Evolutionary conservation across 2,797 vertebrate species (phyloP), one percentile per base, ranked within the genome.

Genomic region (Rhodeus uyekii): DNA sequence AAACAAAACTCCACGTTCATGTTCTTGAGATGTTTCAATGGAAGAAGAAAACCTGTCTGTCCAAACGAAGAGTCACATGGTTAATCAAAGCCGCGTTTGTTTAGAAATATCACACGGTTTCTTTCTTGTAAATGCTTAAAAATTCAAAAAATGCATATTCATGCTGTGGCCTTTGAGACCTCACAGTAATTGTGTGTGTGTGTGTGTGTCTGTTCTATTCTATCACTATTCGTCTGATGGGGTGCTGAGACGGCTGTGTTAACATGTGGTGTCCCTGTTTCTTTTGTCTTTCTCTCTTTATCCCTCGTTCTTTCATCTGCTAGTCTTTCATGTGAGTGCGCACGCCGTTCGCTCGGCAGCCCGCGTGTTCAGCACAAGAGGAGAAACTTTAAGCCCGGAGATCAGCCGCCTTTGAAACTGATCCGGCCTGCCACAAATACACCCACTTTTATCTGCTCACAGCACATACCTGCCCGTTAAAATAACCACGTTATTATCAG

Each of bases 401-500:
- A 86, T 89, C 86, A 81, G 32, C 79, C 63, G 87, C 84, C 89
- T 89, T 95, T 95, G 94, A 95, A 95, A 95, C 93, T 92, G 94
- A 95, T 93, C 93, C 90, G 67, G 77, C 67, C 39, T 89, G 92
- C 89, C 92, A 92, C 93, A 94, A 93, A 94, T 94, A 95, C 92
- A 95, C 94, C 93, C 90, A 88, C 93, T 95, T 94, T 93, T 93
- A 94, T 95, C 94, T 94, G 92, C 80, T 87, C 93, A 91, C 92
- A 92, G 91, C 93, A 94, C 94, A 95, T 95, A 95, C 94, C 94
- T 95, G 93, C 90, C 89, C 83, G 92, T 91, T 93, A 94, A 95
- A 95, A 95, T 93, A 94, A 94, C 90, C 89, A 85, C 91, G 92
- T 93, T 94, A 94, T 95, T 94, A 95, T 91, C 90, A 86, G 83